Conservation (phyloP, 2,113 vertebrate species). For the Garra rufa region DNA sequence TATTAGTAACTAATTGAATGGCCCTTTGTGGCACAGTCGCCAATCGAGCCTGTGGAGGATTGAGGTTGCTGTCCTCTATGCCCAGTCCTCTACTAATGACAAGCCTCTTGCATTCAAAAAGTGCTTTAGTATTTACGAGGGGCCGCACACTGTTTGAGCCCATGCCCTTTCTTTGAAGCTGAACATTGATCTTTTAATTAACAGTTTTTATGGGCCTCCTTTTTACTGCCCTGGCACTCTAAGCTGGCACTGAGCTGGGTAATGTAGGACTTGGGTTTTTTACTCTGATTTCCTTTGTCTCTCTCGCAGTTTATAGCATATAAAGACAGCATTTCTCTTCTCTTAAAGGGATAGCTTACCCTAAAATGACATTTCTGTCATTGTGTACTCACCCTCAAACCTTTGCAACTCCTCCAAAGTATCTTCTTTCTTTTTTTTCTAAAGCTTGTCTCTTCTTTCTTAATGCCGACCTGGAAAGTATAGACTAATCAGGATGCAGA, state of each 20-base stretch:
- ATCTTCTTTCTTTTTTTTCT: neutral
- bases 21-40: conserved; percentile 13
- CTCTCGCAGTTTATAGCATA: neutral
- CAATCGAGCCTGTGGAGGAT: conserved; percentile 13
- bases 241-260: conserved; percentile 27
- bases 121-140: conserved; percentile 38
- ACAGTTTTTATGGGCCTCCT: conserved; percentile 48
- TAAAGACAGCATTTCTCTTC: neutral
- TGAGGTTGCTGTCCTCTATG: neutral
- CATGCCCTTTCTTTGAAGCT: conserved; percentile 38
- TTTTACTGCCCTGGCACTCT: conserved; percentile 48
- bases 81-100: conserved; percentile 31
- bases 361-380: neutral
- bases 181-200: conserved; percentile 49
- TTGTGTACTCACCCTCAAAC: neutral
- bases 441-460: neutral
- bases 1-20: conserved; percentile 41
- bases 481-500: neutral
- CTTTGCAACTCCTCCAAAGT: neutral
- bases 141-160: conserved; percentile 25
- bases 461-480: neutral
- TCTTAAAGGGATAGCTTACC: conserved; percentile 16
- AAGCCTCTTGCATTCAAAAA: conserved; percentile 27
- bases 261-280: conserved; percentile 4
- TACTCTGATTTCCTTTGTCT: conserved; percentile 17